Percentiles rank a stretch among this genome's conserved stretches.
Conservation (phyloP, 2,113 vertebrate species). For the Macroglossus sobrinus region DNA sequence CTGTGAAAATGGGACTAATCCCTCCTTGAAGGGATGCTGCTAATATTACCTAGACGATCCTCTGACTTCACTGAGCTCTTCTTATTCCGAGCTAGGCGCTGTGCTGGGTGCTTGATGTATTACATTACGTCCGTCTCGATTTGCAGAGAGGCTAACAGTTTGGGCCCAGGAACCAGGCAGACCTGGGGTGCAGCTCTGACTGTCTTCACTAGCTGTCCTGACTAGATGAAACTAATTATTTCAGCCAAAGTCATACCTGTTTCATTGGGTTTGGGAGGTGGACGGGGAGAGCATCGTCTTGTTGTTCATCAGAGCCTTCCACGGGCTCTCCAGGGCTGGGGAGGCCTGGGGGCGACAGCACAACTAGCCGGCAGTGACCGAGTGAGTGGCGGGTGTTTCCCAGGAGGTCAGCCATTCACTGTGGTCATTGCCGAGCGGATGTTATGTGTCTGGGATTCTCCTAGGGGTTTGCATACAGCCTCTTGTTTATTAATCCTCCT, state of each 20-base stretch:
- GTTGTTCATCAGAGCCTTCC: not conserved
- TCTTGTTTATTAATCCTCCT: not conserved
- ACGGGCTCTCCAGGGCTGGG: not conserved
- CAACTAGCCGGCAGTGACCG: accelerated
- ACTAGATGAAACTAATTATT: not conserved
- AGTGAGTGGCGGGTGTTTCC: not conserved
- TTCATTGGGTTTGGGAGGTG: not conserved
- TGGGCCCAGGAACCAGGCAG: not conserved
- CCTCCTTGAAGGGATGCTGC: not conserved
- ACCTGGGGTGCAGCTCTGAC: not conserved
- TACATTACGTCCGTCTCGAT: accelerated
- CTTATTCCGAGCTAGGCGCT: accelerated
- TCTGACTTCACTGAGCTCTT: accelerated
- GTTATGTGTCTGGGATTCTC: not conserved
- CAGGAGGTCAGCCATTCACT: not conserved
- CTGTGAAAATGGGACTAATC: not conserved
- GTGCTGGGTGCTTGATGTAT: accelerated
- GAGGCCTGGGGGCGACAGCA: not conserved
- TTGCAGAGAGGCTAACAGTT: not conserved
- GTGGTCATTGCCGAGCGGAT: not conserved
- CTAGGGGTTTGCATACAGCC: not conserved
- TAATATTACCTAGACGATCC: not conserved
- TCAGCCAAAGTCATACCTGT: not conserved
- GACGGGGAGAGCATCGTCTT: not conserved
- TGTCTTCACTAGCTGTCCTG: not conserved